Conservation (phyloP, 2,113 vertebrate species). For the Neodontobutis hainanensis region DNA sequence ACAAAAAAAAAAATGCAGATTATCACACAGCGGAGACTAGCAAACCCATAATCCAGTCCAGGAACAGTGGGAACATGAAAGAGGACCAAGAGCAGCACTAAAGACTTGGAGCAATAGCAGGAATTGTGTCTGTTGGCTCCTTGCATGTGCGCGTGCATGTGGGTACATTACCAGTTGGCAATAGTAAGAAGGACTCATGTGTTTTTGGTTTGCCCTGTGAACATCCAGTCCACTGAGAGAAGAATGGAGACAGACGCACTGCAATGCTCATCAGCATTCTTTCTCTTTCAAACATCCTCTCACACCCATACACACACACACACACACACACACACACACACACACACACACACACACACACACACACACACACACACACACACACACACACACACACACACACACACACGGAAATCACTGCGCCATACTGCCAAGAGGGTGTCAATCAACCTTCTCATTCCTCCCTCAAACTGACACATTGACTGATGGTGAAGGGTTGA, state of each 20-base stretch:
- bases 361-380: constrained; percentile 58
- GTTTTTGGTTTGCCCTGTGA: constrained; percentile 77
- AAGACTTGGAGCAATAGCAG: constrained; percentile 54
- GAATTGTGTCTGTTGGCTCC: constrained; percentile 25
- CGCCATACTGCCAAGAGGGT: constrained; percentile 63
- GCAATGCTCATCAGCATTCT: constrained; percentile 71
- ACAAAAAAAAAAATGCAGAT: constrained; percentile 47
- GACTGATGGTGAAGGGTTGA: constrained; percentile 69
- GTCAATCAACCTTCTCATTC: constrained; percentile 68
- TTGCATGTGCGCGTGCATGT: constrained; percentile 29
- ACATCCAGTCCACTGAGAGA: constrained; percentile 75
- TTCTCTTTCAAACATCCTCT: constrained; percentile 64
- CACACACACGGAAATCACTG: constrained; percentile 57
- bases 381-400: constrained; percentile 53
- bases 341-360: constrained; percentile 42
- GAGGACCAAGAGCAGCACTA: constrained; percentile 50
- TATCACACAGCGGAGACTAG: constrained; percentile 55
- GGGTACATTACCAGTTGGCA: constrained; percentile 76
- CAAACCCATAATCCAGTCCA: constrained; percentile 63
- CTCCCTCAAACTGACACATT: constrained; percentile 69
- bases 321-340: constrained; percentile 8
- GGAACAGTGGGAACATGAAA: constrained; percentile 71
- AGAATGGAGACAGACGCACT: constrained; percentile 70
- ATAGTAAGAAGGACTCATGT: constrained; percentile 69
- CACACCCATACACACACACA: constrained; percentile 58